Base-by-base conservation (phyloP, 2,888 invertebrate genomes). In the Orthonevra nobilis region DNA sequence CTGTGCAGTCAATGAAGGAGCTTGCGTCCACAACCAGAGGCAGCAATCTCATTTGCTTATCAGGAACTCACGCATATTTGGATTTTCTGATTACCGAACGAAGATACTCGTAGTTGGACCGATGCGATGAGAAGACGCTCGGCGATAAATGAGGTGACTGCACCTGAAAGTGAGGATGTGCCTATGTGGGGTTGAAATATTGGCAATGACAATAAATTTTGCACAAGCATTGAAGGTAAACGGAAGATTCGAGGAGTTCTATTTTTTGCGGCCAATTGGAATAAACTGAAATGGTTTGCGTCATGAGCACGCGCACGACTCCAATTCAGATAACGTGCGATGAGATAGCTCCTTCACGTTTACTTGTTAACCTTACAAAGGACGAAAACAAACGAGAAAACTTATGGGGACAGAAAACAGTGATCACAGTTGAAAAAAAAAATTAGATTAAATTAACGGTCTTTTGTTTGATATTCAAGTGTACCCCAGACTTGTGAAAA, bases 21-120 rank as follows among this genome's bases (percentile, higher is more conserved):
- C 28, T 30, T 34, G 46, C 30, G 19, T n/a, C 58, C 48, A 23
- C 68, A 68, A 58, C 48, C 56, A 28, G 26, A 20, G 26, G 63
- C 42, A 46, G 42, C 40, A 63, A 70, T 75, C 81, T 82, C 79
- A 82, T 82, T 82, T 81, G 82, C 82, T 82, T 82, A 82, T 82
- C 82, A 82, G 72, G 63, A 81, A 81, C 81, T 82, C 82, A 82
- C 81, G 82, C 82, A 82, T 82, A 81, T 82, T 82, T 73, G 82
- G 79, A 82, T 82, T 81, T 81, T 68, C 44, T 66, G 82, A 82
- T 82, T 81, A 81, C 73, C 60, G 26, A 32, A 15, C 10, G 28
- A 9, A 70, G 81, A 81, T 82, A 82, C 48, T 30, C 34, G 10
- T 12, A 19, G n/a, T n/a, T n/a, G 50, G 34, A 34, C 26, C 28